Base-by-base conservation (phyloP, 2,113 vertebrate genomes). In the Peromyscus leucopus region DNA sequence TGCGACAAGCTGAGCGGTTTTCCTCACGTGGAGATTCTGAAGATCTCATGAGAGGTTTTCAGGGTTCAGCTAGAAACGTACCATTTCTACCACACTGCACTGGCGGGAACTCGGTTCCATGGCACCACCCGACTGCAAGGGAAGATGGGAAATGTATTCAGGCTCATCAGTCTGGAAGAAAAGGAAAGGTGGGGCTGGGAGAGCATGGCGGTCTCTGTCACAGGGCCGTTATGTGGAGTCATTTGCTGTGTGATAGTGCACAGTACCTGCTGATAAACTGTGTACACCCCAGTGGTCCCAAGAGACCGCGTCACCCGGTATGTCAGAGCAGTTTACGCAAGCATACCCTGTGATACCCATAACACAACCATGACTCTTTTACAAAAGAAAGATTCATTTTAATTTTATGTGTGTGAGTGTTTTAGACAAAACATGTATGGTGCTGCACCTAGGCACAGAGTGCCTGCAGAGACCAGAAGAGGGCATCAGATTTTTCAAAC, bases 91-190 rank as follows among this genome's bases (percentile, higher is more conserved):
- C 61, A 26, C 46, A 16, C 92, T 90, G 87, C 39, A 61, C 24
- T 88, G 79, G 61, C 26, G 19, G 83, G 33, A 71, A 87, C 78
- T 76, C 39, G 59, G 84, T 71, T 13, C 5, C 39, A 9, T 72
- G 59, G 6, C 3, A 21, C 16, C 13, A 22, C 72, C 26, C 71
- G 39, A 46, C 5, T 65, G 26, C 17, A 95, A 84, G 63, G 79
- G 55, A 91, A 85, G 55, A 76, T 95, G 89, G 89, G 89, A 93
- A 95, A n/a, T 76, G 7, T 55, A 72, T 36, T 76, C 78, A 82
- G 59, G 9, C 39, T 94, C 15, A 39, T 89, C 72, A 46, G 22
- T 46, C 59, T 87, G 79, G 88, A 90, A 36, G 61, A 71, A 90
- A 86, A 83, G 10, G 48, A 71, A 78, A 33, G 8, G 55, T 2